Evolutionary conservation across 2,797 vertebrate species (phyloP).

Genomic region (Botia almorhae): DNA sequence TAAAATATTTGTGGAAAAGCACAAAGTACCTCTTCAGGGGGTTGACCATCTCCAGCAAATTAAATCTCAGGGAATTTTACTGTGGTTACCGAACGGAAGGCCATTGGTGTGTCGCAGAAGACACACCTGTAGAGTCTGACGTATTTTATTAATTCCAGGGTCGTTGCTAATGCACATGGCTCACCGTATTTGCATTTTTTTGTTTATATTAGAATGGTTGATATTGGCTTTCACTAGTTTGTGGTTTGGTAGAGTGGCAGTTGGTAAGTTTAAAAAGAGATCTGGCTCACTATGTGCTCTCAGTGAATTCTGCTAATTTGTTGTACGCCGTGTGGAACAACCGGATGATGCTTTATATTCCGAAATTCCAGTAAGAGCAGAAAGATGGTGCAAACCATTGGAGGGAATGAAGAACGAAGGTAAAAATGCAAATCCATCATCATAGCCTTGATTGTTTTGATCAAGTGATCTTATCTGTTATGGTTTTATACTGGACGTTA

Average conservation of each 20-base stretch:
- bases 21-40: neutral
- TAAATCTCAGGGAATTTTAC: neutral
- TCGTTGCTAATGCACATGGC: neutral
- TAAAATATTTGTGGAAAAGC: neutral
- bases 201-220: neutral
- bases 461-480: neutral
- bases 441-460: neutral
- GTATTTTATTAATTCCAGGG: neutral
- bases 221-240: neutral
- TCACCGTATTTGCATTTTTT: neutral
- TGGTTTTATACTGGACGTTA: neutral
- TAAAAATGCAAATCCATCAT: slow-evolving; percentile 3
- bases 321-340: neutral
- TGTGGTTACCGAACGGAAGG: slow-evolving; percentile 1
- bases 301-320: neutral
- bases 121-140: neutral
- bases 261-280: no score
- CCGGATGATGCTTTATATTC: neutral
- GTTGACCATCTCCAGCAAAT: neutral
- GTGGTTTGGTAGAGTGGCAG: neutral
- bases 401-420: slow-evolving; percentile 25
- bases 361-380: neutral
- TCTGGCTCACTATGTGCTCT: no score
- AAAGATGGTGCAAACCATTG: slow-evolving; percentile 37
- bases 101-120: neutral